Base-by-base conservation (phyloP, 2,797 vertebrate genomes). In the Meda fulgida region DNA sequence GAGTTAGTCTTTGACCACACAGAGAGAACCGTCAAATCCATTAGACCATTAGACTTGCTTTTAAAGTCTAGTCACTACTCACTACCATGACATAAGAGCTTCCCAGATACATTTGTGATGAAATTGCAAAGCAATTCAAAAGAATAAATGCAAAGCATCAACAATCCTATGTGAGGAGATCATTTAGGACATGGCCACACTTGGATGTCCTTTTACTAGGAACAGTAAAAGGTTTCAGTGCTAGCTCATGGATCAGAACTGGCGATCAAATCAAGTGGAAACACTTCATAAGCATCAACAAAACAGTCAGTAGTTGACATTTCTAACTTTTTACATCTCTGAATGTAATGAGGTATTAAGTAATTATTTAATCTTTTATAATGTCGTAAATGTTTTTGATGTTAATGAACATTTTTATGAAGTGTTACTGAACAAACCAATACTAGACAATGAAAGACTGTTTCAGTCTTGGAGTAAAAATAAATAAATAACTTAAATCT, bases 1-100 rank as follows among this genome's bases (percentile, higher is more conserved):
- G 18, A 73, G 58, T 38, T 67, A 84, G 77, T 31, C 18, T 85
- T 65, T n/a, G 83, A 58, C 71, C 19, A n/a, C 40, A 80, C 21
- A 55, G 60, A 51, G 40, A 70, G 40, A 70, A 70, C 48, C 3
- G 7, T 83, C 80, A 76, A 84, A 79, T 84, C 78, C 21, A 88
- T 81, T 26, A 82, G 79, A 87, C 77, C n/a, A n/a, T n/a, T n/a
- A n/a, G n/a, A n/a, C n/a, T n/a, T n/a, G 19, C 43, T 16, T 34
- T 70, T 36, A 66, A 34, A 46, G 34, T 58, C 60, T 80, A 66
- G 55, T 75, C 67, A 75, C 82, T 60, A n/a, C 31, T 75, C 67
- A 75, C 82, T 60, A n/a, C 31, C 26, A 21, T 36, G 9, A 83
- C 36, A 34, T 11, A 69, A 81, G 43, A 63, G 78, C 71, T 83